These are phyloP conservation scores for Pandemis cinnamomeana DNA, from an alignment of 2,888 invertebrate genomes.

Conservation along the genomic window DNA sequence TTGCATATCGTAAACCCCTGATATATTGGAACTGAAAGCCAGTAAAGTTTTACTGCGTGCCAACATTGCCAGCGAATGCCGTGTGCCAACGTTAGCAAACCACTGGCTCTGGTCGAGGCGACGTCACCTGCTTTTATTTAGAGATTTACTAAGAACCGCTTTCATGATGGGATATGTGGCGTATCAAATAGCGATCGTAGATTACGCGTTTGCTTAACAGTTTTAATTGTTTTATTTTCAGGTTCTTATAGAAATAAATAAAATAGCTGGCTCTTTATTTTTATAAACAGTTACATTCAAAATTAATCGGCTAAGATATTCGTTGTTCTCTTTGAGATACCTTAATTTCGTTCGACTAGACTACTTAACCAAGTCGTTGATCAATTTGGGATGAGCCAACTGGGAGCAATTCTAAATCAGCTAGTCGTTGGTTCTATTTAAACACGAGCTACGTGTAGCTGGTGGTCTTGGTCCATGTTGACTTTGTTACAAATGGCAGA, in stretches of 20 bases:
- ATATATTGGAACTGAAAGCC: slow-evolving; percentile 24
- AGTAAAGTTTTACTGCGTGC: slow-evolving; percentile 24
- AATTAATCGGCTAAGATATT: too few relatives aligned
- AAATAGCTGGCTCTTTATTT: not conserved
- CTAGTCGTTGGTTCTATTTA: too few relatives aligned
- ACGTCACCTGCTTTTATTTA: slow-evolving; percentile 37
- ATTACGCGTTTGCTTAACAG: not conserved
- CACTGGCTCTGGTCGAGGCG: slow-evolving; percentile 11
- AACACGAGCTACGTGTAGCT: too few relatives aligned
- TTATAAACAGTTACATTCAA: too few relatives aligned
- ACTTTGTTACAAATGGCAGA: too few relatives aligned
- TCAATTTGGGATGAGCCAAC: not conserved
- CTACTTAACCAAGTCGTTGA: not conserved
- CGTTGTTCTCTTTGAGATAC: too few relatives aligned
- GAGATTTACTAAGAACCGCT: slow-evolving; percentile 18
- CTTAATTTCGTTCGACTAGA: too few relatives aligned
- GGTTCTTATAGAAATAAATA: not conserved
- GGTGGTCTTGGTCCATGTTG: too few relatives aligned
- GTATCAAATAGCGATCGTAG: slow-evolving; percentile 13
- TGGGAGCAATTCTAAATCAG: too few relatives aligned
- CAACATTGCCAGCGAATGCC: slow-evolving; percentile 5
- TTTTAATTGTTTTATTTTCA: slow-evolving; percentile 12
- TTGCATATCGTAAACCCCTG: slow-evolving; percentile 25
- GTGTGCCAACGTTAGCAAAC: slow-evolving; percentile 32
- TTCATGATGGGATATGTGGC: slow-evolving; percentile 4